Conservation (phyloP, 2,797 vertebrate genomes). For the Champsocephalus esox region DNA sequence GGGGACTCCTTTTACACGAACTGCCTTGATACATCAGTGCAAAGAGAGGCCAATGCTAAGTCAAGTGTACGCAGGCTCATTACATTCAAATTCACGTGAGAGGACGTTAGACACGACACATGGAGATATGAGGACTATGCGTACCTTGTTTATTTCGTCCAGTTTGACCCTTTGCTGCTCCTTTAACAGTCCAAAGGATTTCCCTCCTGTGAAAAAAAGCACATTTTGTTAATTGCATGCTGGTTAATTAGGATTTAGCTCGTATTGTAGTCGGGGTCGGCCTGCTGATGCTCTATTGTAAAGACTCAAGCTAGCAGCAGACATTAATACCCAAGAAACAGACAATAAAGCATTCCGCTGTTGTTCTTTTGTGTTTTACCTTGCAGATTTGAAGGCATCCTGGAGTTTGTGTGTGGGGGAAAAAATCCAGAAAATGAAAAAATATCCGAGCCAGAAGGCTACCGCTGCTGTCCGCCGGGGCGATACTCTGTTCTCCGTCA, state of each 20-base stretch:
- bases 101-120: conserved; percentile 25
- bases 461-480: conserved; percentile 43
- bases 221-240: conserved; percentile 6
- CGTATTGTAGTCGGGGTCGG: conserved; percentile 42
- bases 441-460: conserved; percentile 43
- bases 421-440: conserved; percentile 32
- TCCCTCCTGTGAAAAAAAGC: conserved; percentile 84
- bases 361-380: conserved; percentile 62
- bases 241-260: conserved; percentile 23
- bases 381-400: conserved; percentile 85
- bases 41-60: conserved; percentile 60
- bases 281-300: conserved; percentile 73
- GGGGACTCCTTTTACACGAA: background rate
- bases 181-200: conserved; percentile 89
- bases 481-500: conserved; percentile 51
- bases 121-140: background rate
- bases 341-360: background rate
- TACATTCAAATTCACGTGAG: conserved; percentile 31
- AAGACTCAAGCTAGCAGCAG: conserved; percentile 43
- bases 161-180: conserved; percentile 88
- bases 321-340: background rate
- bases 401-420: conserved; percentile 36
- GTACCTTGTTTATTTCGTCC: conserved; percentile 92
- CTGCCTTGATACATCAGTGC: background rate
- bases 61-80: conserved; percentile 56